Evolutionary conservation across 2,888 invertebrate genomes (phyloP), one percentile per base, ranked within the genome.

Genomic region (Microctonus brassicae): DNA sequence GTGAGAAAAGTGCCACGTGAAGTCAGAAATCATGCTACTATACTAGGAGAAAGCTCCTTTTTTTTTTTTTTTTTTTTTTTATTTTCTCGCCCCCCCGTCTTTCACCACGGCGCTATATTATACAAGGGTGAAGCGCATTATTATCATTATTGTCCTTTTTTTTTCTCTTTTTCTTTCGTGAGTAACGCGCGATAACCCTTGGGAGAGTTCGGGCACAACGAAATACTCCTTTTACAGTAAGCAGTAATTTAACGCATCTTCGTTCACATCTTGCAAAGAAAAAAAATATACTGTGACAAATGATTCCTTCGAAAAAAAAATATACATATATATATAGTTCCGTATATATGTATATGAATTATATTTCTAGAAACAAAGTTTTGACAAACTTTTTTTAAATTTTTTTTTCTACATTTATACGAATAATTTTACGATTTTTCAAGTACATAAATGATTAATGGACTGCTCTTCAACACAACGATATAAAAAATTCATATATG

Each of bases 1-100:
- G 78, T 77, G 82, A 80, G 81, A 80, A 83, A 80, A 83, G 77
- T 76, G 76, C 73, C 81, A 77, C 78, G 79, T 75, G 77, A 82
- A 80, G 80, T 79, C 78, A 77, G 78, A 76, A 82, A 82, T 83
- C 82, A 80, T 80, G 75, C 77, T 61, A 62, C 57, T 57, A 29
- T 20, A 42, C 34, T 22, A 24, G 11, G 70, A 33, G 34, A 68
- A 72, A 72, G 67, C 62, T 72, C 62, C 53, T 67, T 52, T 55
- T 53, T 24, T 26, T 36, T 53, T 52, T 55, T 53, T 24, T 26
- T 36, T 53, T 29, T 72, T 58, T 60, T 67, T 52, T 55, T 53
- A 17, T 26, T 36, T 53, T 22, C 24, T 26, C 29, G 29, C 13
- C 13, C 29, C 58, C 33, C n/a, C 24, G 24, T 24, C 36, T 61